Evolutionary conservation across 1,140 invertebrate genomes (phyloP), one percentile per base, ranked within the genome.

Genomic region (Ctenoplectra terminalis): DNA sequence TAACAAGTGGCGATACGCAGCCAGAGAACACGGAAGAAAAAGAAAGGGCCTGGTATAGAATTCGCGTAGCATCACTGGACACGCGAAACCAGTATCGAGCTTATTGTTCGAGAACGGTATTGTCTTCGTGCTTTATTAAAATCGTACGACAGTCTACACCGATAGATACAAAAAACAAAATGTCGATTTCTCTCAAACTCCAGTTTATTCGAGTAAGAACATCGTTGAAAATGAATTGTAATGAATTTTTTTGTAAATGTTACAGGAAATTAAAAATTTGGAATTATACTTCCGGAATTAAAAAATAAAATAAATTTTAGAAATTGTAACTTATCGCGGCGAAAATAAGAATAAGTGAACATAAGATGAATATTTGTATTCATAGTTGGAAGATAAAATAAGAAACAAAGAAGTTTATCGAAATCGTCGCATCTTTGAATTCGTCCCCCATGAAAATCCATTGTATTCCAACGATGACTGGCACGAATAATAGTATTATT

Each of bases 101-200:
- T 78, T 71, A 82, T 82, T 82, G 75, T 82, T 79, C 74, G 23
- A 23, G 23, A 43, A 64, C 23, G 40, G 52, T 50, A 78, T 82
- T 82, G 75, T 82, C 75, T 40, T 82, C 58, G 75, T 50, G 66
- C 11, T 69, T 64, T 58, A 34, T 82, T 78, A 75, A 58, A 81
- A 67, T 75, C 52, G 23, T 23, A 0, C n/a, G n/a, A n/a, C n/a
- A n/a, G n/a, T n/a, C n/a, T n/a, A n/a, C n/a, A n/a, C n/a, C n/a
- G n/a, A n/a, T n/a, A n/a, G n/a, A n/a, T n/a, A n/a, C n/a, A n/a
- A n/a, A n/a, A n/a, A n/a, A n/a, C n/a, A n/a, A n/a, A n/a, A n/a
- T n/a, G n/a, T n/a, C n/a, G n/a, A n/a, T n/a, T n/a, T n/a, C n/a
- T n/a, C n/a, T n/a, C n/a, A n/a, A n/a, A n/a, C n/a, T n/a, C n/a